These are phyloP conservation scores for Mungos mungo DNA, from an alignment of 2,113 vertebrate species.

Conservation along the genomic window DNA sequence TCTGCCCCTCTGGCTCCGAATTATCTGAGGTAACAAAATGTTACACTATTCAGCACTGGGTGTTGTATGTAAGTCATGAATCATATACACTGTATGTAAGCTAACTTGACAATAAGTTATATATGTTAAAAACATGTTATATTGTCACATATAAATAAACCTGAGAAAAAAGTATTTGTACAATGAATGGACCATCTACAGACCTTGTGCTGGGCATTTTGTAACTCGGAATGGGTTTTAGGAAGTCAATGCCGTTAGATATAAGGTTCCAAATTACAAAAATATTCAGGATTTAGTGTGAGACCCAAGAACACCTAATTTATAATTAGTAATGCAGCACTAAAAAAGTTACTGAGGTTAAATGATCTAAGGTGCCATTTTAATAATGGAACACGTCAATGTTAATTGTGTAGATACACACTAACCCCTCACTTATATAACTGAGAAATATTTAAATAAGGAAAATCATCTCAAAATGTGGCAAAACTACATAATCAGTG, in stretches of 20 bases:
- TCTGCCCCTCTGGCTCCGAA: neutral
- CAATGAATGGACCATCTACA: neutral
- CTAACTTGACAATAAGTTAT: too few species aligned
- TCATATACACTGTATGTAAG: too few species aligned
- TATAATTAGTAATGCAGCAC: neutral
- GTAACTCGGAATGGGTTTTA: neutral
- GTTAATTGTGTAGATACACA: neutral
- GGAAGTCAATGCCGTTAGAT: neutral
- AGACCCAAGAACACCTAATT: neutral
- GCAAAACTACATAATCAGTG: neutral
- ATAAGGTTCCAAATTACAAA: conserved; percentile 33
- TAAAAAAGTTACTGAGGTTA: neutral
- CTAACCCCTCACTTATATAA: neutral
- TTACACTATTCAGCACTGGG: neutral
- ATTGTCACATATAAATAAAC: neutral
- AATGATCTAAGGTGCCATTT: conserved; percentile 17
- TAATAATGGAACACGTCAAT: neutral
- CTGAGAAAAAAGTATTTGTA: neutral
- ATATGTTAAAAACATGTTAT: too few species aligned
- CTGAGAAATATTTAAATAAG: neutral
- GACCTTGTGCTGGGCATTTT: neutral
- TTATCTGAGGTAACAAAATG: neutral
- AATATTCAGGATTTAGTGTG: neutral
- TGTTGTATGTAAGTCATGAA: too few species aligned
- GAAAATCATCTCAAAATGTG: neutral